These are phyloP conservation scores for Tapirus terrestris DNA, from an alignment of 2,113 vertebrate species.

Conservation along the genomic window DNA sequence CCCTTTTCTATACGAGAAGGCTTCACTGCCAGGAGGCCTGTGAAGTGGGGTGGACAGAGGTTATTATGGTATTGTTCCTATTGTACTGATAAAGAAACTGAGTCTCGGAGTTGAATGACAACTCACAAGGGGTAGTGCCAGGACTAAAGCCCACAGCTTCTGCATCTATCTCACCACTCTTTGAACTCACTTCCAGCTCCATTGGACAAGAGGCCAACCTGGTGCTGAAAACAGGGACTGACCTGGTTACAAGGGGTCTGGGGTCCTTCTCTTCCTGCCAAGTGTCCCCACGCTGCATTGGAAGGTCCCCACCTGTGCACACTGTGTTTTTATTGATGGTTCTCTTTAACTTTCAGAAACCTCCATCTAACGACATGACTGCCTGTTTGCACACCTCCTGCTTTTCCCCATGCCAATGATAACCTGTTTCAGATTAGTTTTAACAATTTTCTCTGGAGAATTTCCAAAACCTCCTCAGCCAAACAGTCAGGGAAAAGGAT, in stretches of 20 bases:
- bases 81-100: neutral
- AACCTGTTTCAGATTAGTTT: constrained; percentile 12
- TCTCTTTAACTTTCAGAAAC: neutral
- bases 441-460: constrained; percentile 41
- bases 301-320: accelerated
- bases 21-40: neutral
- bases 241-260: neutral
- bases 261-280: neutral
- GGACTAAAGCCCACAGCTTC: neutral
- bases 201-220: accelerated
- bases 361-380: neutral
- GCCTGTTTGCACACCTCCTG: neutral
- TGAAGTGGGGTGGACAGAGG: neutral
- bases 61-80: neutral
- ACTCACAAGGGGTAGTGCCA: neutral
- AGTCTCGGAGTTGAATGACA: neutral
- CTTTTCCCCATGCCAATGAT: neutral
- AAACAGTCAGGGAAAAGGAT: neutral
- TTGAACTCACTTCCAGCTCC: neutral
- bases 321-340: neutral
- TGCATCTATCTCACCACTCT: neutral
- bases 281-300: accelerated
- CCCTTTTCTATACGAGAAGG: too few species aligned
- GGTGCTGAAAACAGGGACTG: neutral
- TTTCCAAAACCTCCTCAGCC: constrained; percentile 27